Conservation (phyloP, 2,797 vertebrate species). For the Sciaenops ocellatus region DNA sequence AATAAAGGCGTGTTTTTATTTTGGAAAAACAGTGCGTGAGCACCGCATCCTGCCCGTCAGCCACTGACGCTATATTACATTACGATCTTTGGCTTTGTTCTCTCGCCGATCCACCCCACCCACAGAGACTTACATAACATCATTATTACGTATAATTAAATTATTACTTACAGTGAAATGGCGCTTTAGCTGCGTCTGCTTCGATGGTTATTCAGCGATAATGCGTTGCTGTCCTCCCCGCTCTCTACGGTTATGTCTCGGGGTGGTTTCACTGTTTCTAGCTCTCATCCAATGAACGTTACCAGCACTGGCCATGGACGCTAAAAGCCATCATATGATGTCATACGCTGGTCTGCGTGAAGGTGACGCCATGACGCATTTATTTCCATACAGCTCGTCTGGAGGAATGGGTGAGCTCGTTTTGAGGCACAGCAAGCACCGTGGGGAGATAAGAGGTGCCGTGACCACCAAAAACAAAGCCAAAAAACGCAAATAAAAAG, state of each 20-base stretch:
- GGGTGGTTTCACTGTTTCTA: no score
- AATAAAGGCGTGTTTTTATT: neutral
- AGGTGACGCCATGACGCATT: no score
- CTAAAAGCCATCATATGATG: no score
- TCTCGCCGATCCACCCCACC: neutral
- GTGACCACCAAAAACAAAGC: neutral
- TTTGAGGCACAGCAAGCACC: constrained; percentile 5
- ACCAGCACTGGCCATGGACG: no score
- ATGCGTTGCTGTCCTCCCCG: constrained; percentile 7
- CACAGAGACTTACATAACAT: neutral
- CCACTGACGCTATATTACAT: neutral
- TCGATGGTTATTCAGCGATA: neutral
- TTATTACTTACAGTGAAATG: constrained; percentile 44
- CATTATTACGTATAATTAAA: neutral
- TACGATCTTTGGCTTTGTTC: neutral
- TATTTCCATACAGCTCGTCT: neutral
- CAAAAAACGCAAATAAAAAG: neutral
- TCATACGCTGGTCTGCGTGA: no score
- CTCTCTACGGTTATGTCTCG: neutral
- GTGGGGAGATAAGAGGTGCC: no score
- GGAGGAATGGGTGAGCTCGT: constrained; percentile 49
- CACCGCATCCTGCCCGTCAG: neutral
- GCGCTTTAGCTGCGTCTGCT: neutral
- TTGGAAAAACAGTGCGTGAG: neutral
- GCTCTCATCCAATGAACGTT: no score